phyloP scores from a whole-genome alignment of 1,140 invertebrate genomes.

The Eciton burchellii region DNA sequence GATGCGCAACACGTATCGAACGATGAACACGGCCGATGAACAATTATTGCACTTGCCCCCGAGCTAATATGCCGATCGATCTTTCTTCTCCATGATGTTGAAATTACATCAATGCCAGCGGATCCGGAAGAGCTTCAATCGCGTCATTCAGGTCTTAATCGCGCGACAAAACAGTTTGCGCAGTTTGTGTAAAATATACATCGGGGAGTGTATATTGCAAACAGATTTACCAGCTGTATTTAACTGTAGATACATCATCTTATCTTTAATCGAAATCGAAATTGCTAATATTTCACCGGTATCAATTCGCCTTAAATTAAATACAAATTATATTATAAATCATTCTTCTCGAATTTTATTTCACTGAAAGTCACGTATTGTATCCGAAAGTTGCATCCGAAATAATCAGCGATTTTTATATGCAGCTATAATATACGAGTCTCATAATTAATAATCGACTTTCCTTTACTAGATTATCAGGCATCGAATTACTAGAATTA shows the following conservation, averaged over 20 bases:
- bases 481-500: not conserved
- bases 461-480: too few relatives aligned
- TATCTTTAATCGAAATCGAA: not conserved
- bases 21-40: constrained; percentile 66
- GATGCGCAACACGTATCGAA: constrained; percentile 51
- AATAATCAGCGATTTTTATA: too few relatives aligned
- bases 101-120: constrained; percentile 34
- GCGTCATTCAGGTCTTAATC: constrained; percentile 25
- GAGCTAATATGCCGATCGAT: constrained; percentile 27
- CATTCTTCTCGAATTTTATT: not conserved
- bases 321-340: not conserved
- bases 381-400: too few relatives aligned
- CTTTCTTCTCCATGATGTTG: constrained; percentile 51
- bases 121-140: constrained; percentile 25
- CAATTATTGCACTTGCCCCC: constrained; percentile 60
- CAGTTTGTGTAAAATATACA: constrained; percentile 35
- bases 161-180: not conserved
- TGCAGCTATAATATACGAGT: too few relatives aligned
- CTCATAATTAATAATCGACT: not conserved
- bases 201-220: constrained; percentile 7
- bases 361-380: too few relatives aligned
- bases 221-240: constrained; percentile 2
- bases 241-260: too few relatives aligned
- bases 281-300: not conserved
- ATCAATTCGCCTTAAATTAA: not conserved